Base-by-base conservation (phyloP, 2,797 vertebrate genomes). In the Cyprinella venusta region DNA sequence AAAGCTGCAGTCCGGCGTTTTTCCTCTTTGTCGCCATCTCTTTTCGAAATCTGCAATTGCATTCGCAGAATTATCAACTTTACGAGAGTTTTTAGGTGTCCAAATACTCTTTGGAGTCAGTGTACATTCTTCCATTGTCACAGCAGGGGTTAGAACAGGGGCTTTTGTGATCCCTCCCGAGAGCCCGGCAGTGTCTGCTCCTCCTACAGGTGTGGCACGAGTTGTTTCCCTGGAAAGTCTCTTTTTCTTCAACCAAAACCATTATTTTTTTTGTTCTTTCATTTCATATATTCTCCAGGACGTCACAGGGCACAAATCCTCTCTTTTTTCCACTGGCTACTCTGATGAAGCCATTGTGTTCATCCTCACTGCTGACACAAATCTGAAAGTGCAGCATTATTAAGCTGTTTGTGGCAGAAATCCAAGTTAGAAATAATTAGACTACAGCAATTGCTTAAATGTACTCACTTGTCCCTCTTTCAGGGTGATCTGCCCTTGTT, bases 401-500 rank as follows among this genome's bases (percentile, higher is more conserved):
- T 36, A 40, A 33, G 9, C 15, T 24, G 54, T 45, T 33, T 36
- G 40, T 54, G 48, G 21, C 0, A 5, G 21, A 26, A 80, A 80
- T 26, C 21, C 15, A 45, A 61, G 10, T n/a, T 7, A 8, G n/a
- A 82, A 52, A 54, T 19, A 0, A 71, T n/a, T 36, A 26, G 16
- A 48, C 12, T n/a, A 24, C 10, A 33, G 36, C 8, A 50, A n/a
- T 4, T 64, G 4, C 4, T 33, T 40, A 63, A 48, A 12, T 50
- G 80, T 48, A 76, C 87, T 68, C 92, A 99, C 98, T 95, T 99
- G 98, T 74, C 97, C 98, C 89, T 99, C 97, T 88, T 98, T 99
- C 88, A 99, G 90, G 5, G 96, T 98, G 91, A 98, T 97, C 90
- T 99, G 97, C 45, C 97, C 97, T 91, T 98, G 97, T 78, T 99